These are phyloP conservation scores for Charaxes varanes DNA, from an alignment of 1,140 invertebrate genomes.

Conservation along the genomic window DNA sequence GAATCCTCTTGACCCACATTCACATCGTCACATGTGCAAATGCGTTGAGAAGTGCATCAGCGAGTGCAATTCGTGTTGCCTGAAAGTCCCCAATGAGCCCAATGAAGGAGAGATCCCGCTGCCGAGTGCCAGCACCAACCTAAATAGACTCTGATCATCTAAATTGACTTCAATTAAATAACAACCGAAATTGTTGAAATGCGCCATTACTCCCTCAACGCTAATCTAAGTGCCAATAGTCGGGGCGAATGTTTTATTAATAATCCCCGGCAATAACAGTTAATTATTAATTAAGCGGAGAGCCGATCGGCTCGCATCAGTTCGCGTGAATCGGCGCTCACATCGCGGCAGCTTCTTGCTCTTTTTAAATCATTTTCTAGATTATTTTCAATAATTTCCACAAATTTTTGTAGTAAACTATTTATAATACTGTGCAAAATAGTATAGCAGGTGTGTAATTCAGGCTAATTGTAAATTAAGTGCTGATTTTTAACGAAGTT, in stretches of 20 bases:
- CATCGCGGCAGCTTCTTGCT: conserved; percentile 7
- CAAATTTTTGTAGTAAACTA: neutral
- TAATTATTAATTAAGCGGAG: conserved; percentile 69
- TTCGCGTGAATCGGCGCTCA: conserved; percentile 31
- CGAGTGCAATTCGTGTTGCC: conserved; percentile 70
- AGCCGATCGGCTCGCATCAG: conserved; percentile 45
- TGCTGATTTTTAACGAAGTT: neutral
- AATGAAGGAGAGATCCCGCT: conserved; percentile 72
- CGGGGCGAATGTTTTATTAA: conserved; percentile 72
- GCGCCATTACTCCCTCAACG: conserved; percentile 71
- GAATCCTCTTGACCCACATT: conserved; percentile 34
- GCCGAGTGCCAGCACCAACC: conserved; percentile 71
- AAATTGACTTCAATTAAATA: conserved; percentile 75
- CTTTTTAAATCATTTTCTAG: conserved; percentile 4
- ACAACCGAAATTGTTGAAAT: conserved; percentile 74
- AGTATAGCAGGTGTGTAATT: neutral
- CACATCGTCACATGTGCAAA: conserved; percentile 35
- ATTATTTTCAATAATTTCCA: too few relatives aligned
- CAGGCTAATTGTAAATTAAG: neutral
- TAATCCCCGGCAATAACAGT: conserved; percentile 63
- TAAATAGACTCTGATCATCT: conserved; percentile 75
- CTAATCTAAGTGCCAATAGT: conserved; percentile 73
- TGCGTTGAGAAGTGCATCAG: conserved; percentile 62
- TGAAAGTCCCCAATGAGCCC: conserved; percentile 74
- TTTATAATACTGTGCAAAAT: too few relatives aligned